Evolutionary conservation across 2,797 vertebrate species (phyloP), one percentile per base, ranked within the genome.

Genomic region (Anguilla pacifica): DNA sequence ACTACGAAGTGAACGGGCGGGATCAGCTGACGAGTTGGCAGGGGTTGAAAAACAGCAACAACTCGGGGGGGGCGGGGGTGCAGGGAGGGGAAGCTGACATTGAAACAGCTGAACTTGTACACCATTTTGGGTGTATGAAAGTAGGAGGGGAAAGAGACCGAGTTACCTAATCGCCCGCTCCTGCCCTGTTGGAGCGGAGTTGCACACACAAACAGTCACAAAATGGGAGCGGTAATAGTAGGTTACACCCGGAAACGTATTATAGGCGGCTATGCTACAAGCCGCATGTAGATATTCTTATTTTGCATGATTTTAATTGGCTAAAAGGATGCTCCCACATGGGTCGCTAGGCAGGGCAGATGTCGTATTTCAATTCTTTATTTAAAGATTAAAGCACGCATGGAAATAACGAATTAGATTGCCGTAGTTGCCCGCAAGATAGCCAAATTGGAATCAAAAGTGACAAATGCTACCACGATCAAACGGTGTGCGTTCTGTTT

Each of bases 11-110:
- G 95, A 94, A 95, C 93, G 94, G 93, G 93, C 94, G 22, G 90
- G 93, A 94, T 95, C 95, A 96, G 95, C 95, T 96, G 95, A 96
- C 94, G 93, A 93, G 92, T 93, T 96, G 95, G 95, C 95, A 94
- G 92, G 91, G 91, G n/a, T 87, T 90, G 90, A 86, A 89, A 90
- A 91, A 93, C 90, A 92, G 91, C 90, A 89, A 90, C 89, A 70
- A 46, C 35, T 72, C 61, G 46, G 49, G 49, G 49, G 51, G 67
- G 57, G 85, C 17, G 55, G 64, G 82, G 57, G 35, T 61, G 19
- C 55, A 46, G 59, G 79, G 82, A 64, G 28, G 49, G 67, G 84
- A 83, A 57, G 67, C 67, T 86, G 86, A 88, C 88, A 83, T 86
- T 86, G 87, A 82, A 84, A 86, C 88, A 88, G 88, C 88, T 83